Base-by-base conservation (phyloP, 2,113 vertebrate species). In the Zosterops pallidus region DNA sequence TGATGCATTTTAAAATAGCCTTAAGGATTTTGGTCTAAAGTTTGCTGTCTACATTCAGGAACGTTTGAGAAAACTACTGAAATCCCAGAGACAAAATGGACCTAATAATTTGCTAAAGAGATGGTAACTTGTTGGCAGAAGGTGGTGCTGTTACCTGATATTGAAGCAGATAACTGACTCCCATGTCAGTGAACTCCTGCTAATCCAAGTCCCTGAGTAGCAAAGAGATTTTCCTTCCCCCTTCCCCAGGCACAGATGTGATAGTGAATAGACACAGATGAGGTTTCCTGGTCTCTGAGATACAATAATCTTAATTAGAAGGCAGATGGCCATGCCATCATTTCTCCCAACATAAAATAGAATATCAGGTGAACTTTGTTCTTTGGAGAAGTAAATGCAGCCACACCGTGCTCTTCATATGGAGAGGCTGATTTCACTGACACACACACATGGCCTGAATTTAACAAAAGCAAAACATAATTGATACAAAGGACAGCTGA, bases 91-190 rank as follows among this genome's bases (percentile, higher is more conserved):
- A 41, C 33, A 78, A 92, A 86, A 70, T 41, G 5, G 37, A 23
- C 47, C 24, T 29, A 21, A 64, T 71, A 46, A 41, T 71, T 94
- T 82, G 82, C 60, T 53, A 31, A 71, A 25, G 90, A 90, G 90
- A 86, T 82, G 94, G 88, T 81, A 57, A 76, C 41, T 89, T 89
- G 69, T 71, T 94, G 95, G 96, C 95, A 96, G 95, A 97, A 97
- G 94, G 96, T 97, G 95, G 96, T 97, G 96, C 95, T 97, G 96
- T 97, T 97, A 95, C 94, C 95, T 97, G 96, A 94, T 96, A 64
- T 24, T 94, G 92, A 19, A 71, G 53, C 83, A 92, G 92, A 93
- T 97, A 96, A 92, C 60, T 67, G 75, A n/a, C 50, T 94, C 64
- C 76, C 26, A 2, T 29, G 39, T 18, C 87, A 56, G 49, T 24